These are phyloP conservation scores for Aspidapion aeneum DNA, from an alignment of 2,888 invertebrate species.

Conservation along the genomic window DNA sequence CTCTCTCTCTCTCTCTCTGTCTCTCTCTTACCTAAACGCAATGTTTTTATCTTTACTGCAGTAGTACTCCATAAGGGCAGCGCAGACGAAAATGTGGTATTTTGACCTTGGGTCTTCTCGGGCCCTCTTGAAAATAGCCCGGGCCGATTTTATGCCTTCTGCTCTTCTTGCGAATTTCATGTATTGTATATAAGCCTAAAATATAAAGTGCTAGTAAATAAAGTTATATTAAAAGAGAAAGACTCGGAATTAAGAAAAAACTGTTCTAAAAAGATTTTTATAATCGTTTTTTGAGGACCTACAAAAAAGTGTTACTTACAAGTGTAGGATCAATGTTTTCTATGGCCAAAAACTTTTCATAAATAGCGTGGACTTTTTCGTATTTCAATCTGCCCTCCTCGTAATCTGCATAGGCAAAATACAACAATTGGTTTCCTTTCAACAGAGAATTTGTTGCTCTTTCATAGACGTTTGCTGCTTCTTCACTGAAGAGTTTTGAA, in stretches of 20 bases:
- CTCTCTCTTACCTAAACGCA: slow-evolving; percentile 80
- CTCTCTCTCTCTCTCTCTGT: too few species aligned
- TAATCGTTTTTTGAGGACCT: too few species aligned
- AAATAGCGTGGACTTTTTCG: slow-evolving; percentile 95
- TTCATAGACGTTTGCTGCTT: slow-evolving; percentile 93
- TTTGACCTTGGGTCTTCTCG: slow-evolving; percentile 82
- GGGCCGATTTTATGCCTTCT: slow-evolving; percentile 95
- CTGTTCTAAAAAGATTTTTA: too few species aligned
- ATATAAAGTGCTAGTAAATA: slow-evolving; percentile 13
- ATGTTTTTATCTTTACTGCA: slow-evolving; percentile 98
- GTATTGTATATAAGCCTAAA: slow-evolving; percentile 91
- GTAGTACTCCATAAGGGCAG: slow-evolving; percentile 98
- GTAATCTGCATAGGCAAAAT: slow-evolving; percentile 98
- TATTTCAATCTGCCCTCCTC: slow-evolving; percentile 96
- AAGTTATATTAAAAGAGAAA: too few species aligned
- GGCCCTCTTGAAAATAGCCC: slow-evolving; percentile 92
- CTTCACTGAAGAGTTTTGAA: slow-evolving; percentile 89
- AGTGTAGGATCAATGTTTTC: slow-evolving; percentile 93
- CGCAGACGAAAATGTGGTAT: slow-evolving; percentile 94
- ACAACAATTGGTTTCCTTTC: slow-evolving; percentile 87
- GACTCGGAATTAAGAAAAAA: too few species aligned
- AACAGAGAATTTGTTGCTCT: slow-evolving; percentile 87
- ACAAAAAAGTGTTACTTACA: too few species aligned
- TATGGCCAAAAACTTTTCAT: slow-evolving; percentile 86
- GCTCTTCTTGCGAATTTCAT: slow-evolving; percentile 98